Evolutionary conservation across 2,113 vertebrate species (phyloP).

Genomic region (Platysternon megacephalum): DNA sequence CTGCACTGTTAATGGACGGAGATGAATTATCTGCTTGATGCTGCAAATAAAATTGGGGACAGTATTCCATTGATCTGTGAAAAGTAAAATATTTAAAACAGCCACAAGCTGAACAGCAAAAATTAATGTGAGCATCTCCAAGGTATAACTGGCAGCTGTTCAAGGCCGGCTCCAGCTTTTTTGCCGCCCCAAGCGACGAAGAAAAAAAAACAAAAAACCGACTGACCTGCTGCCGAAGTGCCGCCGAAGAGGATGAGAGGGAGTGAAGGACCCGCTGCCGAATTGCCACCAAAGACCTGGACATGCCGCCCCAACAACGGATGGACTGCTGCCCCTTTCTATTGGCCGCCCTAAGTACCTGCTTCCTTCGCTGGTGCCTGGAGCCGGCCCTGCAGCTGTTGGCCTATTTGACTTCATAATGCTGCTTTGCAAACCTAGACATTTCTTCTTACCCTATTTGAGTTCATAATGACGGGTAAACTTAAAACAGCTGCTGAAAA

Average conservation of each 20-base stretch:
- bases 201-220: too few species aligned
- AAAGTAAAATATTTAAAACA: neutral
- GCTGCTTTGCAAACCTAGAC: neutral
- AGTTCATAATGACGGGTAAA: conserved; percentile 2
- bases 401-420: neutral
- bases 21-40: neutral
- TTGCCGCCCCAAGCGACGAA: too few species aligned
- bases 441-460: neutral
- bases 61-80: neutral
- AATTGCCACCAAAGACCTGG: too few species aligned
- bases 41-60: neutral
- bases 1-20: neutral
- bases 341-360: too few species aligned
- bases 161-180: too few species aligned
- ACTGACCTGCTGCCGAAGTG: too few species aligned
- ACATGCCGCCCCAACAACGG: too few species aligned
- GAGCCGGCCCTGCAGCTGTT: too few species aligned
- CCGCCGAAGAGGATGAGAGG: too few species aligned
- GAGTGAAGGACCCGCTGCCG: too few species aligned
- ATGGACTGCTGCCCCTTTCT: too few species aligned
- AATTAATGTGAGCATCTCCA: neutral
- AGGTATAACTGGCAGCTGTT: neutral
- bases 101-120: neutral
- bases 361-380: too few species aligned
- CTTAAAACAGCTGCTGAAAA: conserved; percentile 50